Evolutionary conservation across 2,888 invertebrate species (phyloP).

Genomic region (Prenolepis imparis): DNA sequence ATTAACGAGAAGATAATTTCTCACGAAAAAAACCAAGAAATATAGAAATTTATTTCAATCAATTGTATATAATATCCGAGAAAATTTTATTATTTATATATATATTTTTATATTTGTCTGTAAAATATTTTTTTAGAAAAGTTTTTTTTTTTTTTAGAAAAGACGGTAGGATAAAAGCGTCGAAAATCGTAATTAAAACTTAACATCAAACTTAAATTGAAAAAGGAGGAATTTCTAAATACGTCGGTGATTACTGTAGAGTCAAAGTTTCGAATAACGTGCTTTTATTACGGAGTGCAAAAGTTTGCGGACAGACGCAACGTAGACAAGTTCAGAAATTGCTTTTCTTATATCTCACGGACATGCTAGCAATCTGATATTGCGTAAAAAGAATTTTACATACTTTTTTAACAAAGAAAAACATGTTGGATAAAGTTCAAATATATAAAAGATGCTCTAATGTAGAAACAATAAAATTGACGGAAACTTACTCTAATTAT

Average conservation of each 20-base stretch:
- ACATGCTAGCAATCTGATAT: not conserved
- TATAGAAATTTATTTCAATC: not conserved
- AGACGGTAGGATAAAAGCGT: not conserved
- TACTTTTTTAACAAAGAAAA: not conserved
- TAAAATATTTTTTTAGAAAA: not conserved
- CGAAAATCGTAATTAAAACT: not conserved
- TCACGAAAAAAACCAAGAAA: not conserved
- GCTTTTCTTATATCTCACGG: not conserved
- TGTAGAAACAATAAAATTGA: not conserved
- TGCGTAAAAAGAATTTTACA: not conserved
- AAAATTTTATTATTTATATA: not conserved
- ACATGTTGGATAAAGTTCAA: not conserved
- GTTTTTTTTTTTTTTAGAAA: not conserved
- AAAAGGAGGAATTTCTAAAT: not conserved
- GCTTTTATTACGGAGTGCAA: not conserved
- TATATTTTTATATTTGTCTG: not conserved
- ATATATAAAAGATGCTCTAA: not conserved
- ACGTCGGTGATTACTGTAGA: not conserved
- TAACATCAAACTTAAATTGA: not conserved
- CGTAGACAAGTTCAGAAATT: conserved; percentile 27
- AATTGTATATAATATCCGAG: not conserved
- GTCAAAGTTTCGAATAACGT: conserved; percentile 9
- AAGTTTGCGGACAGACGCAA: not conserved
- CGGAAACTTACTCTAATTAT: conserved; percentile 93
- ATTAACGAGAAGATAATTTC: not conserved